Conservation (phyloP, 2,113 vertebrate species). For the Oxyruncus cristatus region DNA sequence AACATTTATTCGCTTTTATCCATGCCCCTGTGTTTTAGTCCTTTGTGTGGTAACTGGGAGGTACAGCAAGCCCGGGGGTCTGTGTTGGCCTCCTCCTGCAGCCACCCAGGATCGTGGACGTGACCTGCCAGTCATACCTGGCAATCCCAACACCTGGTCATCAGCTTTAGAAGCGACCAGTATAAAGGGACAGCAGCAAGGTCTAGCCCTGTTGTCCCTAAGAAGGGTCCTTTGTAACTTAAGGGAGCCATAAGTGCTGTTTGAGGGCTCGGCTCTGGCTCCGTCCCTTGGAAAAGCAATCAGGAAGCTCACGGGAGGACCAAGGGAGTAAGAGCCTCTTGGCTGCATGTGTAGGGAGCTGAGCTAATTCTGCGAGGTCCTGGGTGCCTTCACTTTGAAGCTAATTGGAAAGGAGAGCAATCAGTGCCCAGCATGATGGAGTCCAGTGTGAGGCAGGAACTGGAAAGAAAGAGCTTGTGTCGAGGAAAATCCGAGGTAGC, state of each 20-base stretch:
- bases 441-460: background rate
- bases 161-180: constrained; percentile 45
- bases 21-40: constrained; percentile 74
- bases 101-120: constrained; percentile 58
- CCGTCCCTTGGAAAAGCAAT: background rate
- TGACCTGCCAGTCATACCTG: constrained; percentile 84
- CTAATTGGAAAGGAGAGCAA: background rate
- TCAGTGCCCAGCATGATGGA: background rate
- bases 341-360: background rate
- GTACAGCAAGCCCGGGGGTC: constrained; percentile 71
- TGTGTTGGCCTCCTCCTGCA: constrained; percentile 66
- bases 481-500: background rate
- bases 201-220: background rate
- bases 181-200: background rate
- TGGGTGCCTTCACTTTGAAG: background rate
- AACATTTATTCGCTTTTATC: constrained; percentile 90
- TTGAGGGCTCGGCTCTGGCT: background rate
- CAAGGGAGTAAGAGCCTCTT: background rate
- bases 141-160: constrained; percentile 79
- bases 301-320: background rate
- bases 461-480: background rate
- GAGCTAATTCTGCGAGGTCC: background rate
- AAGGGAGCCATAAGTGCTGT: background rate
- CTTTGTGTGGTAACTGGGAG: constrained; percentile 85
- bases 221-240: background rate